Evolutionary conservation across 2,797 vertebrate species (phyloP).

Genomic region (Stomatorhinus walkeri): DNA sequence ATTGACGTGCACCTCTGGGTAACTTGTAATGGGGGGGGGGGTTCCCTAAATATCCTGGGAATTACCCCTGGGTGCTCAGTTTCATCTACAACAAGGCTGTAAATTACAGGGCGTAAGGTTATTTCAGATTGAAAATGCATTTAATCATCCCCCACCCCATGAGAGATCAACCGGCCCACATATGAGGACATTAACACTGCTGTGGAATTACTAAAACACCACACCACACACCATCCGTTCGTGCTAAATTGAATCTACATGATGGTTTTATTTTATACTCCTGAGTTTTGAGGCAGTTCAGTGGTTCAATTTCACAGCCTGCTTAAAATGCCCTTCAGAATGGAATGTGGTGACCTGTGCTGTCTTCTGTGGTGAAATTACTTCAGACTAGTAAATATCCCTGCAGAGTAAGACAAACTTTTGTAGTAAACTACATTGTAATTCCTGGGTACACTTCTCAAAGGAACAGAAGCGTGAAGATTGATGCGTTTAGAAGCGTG

Average conservation of each 20-base stretch:
- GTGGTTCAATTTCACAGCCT: background rate
- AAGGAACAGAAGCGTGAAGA: background rate
- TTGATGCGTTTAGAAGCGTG: background rate
- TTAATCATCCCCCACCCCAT: background rate
- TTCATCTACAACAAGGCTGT: background rate
- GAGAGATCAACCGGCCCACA: too few species aligned
- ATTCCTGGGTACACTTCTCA: background rate
- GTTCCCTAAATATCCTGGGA: background rate
- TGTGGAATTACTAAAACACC: background rate
- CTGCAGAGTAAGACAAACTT: background rate
- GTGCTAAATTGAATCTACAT: background rate
- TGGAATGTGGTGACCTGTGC: background rate
- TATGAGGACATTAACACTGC: background rate
- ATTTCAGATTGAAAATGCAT: background rate
- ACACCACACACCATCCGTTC: background rate
- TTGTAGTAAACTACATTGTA: background rate
- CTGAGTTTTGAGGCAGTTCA: background rate
- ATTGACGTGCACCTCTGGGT: background rate
- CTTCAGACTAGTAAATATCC: background rate
- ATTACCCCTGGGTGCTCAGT: background rate
- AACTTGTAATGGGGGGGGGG: background rate
- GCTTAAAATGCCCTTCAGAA: background rate
- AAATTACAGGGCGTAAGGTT: background rate
- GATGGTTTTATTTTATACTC: background rate
- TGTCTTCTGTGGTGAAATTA: background rate